Conservation (phyloP, 2,888 invertebrate species). For the Meandrusa payeni region DNA sequence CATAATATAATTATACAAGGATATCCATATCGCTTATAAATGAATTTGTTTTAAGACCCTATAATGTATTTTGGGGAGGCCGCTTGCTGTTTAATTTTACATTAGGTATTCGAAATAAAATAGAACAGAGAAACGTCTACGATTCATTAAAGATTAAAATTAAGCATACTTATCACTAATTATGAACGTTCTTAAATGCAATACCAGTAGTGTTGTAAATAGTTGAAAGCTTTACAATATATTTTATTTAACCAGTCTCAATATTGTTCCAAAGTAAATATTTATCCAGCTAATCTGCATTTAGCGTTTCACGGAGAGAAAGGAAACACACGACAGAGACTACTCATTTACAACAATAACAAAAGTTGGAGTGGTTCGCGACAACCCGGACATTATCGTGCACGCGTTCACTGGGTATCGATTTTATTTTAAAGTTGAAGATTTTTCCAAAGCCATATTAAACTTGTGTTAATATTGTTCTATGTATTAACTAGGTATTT, state of each 20-base stretch:
- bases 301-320: slow-evolving; percentile 63
- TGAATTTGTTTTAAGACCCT: slow-evolving; percentile 13
- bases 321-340: slow-evolving; percentile 69
- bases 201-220: slow-evolving; percentile 1
- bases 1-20: slow-evolving; percentile 19
- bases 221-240: slow-evolving; percentile 39
- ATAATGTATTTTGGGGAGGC: too few species aligned
- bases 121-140: too few species aligned
- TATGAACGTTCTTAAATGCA: not conserved
- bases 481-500: too few species aligned
- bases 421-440: slow-evolving; percentile 10
- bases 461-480: too few species aligned
- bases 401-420: slow-evolving; percentile 2
- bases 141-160: too few species aligned
- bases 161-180: not conserved
- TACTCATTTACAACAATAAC: slow-evolving; percentile 72
- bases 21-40: slow-evolving; percentile 19
- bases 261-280: slow-evolving; percentile 70
- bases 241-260: slow-evolving; percentile 57
- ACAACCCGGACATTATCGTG: slow-evolving; percentile 28
- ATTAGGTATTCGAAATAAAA: too few species aligned
- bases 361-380: slow-evolving; percentile 49
- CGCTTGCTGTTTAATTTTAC: too few species aligned
- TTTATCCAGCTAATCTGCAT: slow-evolving; percentile 77
- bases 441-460: not conserved